Evolutionary conservation across 1,140 invertebrate genomes (phyloP).

Genomic region (Druon quercuslanigerum): DNA sequence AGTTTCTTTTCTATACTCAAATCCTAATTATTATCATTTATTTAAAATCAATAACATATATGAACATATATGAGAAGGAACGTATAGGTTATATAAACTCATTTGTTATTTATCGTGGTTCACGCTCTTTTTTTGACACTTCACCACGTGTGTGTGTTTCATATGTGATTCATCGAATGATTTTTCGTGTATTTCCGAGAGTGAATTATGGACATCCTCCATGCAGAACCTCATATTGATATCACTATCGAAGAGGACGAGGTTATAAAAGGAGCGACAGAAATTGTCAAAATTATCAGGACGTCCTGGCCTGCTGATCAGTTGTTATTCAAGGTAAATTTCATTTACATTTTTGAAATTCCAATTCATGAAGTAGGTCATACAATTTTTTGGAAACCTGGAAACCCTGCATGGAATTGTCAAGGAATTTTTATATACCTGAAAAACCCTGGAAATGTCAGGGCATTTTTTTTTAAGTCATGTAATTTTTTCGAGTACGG

Average conservation of each 20-base stretch:
- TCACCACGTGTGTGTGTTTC: not conserved
- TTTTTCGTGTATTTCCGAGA: not conserved
- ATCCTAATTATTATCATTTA: too few relatives aligned
- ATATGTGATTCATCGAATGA: slow-evolving; percentile 2
- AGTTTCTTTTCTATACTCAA: too few relatives aligned
- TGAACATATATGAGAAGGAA: too few relatives aligned
- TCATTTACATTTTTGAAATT: slow-evolving; percentile 24
- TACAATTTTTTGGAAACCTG: not conserved
- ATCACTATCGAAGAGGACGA: slow-evolving; percentile 76
- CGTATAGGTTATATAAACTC: not conserved
- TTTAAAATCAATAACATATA: too few relatives aligned
- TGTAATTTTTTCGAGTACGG: too few relatives aligned
- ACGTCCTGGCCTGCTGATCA: slow-evolving; percentile 75
- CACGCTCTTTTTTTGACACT: not conserved
- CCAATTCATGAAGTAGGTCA: slow-evolving; percentile 22
- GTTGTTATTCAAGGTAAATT: slow-evolving; percentile 75
- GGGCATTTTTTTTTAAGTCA: too few relatives aligned
- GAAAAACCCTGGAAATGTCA: too few relatives aligned
- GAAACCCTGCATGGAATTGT: too few relatives aligned
- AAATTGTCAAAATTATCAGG: slow-evolving; percentile 75
- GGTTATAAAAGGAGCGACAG: slow-evolving; percentile 74
- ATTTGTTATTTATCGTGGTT: not conserved
- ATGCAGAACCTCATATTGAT: slow-evolving; percentile 63
- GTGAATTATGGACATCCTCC: slow-evolving; percentile 23
- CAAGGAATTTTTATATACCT: too few relatives aligned